Evolutionary conservation across 2,888 invertebrate species (phyloP).

Genomic region (Chrysina gloriosa): DNA sequence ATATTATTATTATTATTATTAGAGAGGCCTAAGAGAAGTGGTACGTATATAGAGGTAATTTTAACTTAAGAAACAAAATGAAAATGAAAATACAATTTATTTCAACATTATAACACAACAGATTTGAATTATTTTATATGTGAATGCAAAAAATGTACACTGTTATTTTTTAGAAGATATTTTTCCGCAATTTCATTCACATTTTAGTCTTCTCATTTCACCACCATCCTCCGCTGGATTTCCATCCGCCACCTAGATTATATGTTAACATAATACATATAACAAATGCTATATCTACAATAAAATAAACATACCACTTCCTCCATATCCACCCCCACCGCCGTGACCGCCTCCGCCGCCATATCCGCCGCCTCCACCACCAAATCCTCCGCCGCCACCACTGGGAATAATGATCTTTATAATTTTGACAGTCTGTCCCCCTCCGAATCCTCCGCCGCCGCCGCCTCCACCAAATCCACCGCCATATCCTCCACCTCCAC

Average conservation of each 20-base stretch:
- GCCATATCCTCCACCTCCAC: slow-evolving; percentile 34
- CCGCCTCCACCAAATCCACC: slow-evolving; percentile 27
- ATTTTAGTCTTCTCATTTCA: too few relatives aligned
- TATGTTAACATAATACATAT: background rate
- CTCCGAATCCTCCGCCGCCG: slow-evolving; percentile 30
- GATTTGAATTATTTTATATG: too few relatives aligned
- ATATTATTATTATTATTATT: too few relatives aligned
- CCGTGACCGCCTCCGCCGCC: slow-evolving; percentile 38
- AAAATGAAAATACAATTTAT: too few relatives aligned
- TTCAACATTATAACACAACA: too few relatives aligned
- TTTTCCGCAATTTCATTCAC: too few relatives aligned
- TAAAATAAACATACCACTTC: background rate
- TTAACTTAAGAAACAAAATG: too few relatives aligned
- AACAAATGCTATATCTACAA: background rate
- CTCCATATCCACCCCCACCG: slow-evolving; percentile 33
- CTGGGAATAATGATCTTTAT: slow-evolving; percentile 32
- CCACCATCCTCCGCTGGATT: slow-evolving; percentile 25
- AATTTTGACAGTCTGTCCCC: slow-evolving; percentile 23
- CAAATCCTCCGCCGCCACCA: slow-evolving; percentile 42
- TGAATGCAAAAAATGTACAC: too few relatives aligned
- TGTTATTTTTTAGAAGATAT: too few relatives aligned
- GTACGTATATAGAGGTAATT: too few relatives aligned
- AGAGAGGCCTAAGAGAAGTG: too few relatives aligned
- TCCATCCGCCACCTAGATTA: slow-evolving; percentile 25
- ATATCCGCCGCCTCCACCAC: slow-evolving; percentile 29